Evolutionary conservation across 2,888 invertebrate species (phyloP).

Genomic region (Cremastinae sp.): DNA sequence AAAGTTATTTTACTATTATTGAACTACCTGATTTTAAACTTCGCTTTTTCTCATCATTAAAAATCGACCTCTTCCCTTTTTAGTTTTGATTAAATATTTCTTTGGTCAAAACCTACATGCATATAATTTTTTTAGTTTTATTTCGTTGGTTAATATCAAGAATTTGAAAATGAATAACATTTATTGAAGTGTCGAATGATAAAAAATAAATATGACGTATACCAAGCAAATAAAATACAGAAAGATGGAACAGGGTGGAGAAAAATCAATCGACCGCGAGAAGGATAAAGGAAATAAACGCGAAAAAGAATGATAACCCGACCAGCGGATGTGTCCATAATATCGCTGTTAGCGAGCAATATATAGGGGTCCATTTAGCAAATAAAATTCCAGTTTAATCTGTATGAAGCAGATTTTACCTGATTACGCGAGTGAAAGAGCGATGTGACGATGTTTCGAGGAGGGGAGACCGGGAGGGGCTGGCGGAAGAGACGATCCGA

Average conservation of each 20-base stretch:
- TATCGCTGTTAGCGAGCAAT: conserved; percentile 21
- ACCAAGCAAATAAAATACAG: neutral
- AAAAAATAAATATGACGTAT: neutral
- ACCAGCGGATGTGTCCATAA: conserved; percentile 29
- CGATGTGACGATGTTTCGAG: conserved; percentile 18
- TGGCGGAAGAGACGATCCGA: conserved; percentile 3
- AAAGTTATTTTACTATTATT: too few species aligned
- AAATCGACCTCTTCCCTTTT: too few species aligned
- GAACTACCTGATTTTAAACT: too few species aligned
- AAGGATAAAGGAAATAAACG: conserved; percentile 34
- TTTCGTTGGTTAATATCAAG: too few species aligned
- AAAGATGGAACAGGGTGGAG: neutral
- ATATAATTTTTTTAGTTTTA: too few species aligned
- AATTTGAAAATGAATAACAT: too few species aligned
- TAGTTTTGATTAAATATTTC: too few species aligned
- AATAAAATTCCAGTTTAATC: conserved; percentile 52
- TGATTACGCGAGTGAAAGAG: conserved; percentile 46
- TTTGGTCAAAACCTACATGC: too few species aligned
- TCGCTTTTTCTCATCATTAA: too few species aligned
- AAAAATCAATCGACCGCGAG: conserved; percentile 36
- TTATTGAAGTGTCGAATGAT: too few species aligned
- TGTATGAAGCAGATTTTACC: conserved; percentile 55
- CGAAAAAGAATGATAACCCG: conserved; percentile 17
- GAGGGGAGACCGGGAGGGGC: neutral
- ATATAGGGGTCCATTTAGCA: conserved; percentile 14